Evolutionary conservation across 2,888 invertebrate species (phyloP).

Genomic region (Heliconius ethilla): DNA sequence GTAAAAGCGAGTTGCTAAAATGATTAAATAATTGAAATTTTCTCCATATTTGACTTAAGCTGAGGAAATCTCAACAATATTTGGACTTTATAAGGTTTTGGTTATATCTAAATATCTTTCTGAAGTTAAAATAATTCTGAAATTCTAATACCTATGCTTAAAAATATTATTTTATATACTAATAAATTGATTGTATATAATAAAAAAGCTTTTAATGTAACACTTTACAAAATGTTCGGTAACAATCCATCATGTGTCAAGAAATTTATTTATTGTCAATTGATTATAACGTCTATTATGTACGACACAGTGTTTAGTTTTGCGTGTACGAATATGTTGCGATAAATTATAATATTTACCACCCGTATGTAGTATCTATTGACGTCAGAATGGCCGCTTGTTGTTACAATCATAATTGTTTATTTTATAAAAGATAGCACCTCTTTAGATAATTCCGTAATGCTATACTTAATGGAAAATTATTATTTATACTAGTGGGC

Average conservation of each 20-base stretch:
- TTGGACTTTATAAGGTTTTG: not conserved
- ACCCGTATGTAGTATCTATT: slow-evolving; percentile 30
- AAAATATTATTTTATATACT: too few species aligned
- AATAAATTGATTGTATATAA: not conserved
- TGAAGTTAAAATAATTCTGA: too few species aligned
- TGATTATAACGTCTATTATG: not conserved
- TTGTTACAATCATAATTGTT: slow-evolving; percentile 34
- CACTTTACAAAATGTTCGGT: slow-evolving; percentile 1
- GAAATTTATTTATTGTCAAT: not conserved
- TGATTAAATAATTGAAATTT: not conserved
- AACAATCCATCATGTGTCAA: not conserved
- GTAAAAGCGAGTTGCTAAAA: not conserved
- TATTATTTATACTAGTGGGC: not conserved
- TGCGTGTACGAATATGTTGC: not conserved
- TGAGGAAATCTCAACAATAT: too few species aligned
- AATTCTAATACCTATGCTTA: not conserved
- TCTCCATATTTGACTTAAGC: too few species aligned
- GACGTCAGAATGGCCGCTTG: slow-evolving; percentile 36
- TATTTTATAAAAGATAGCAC: slow-evolving; percentile 27
- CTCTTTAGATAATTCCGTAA: slow-evolving; percentile 6
- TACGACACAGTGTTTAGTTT: not conserved
- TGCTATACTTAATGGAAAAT: not conserved
- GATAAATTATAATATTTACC: slow-evolving; percentile 8
- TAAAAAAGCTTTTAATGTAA: not conserved
- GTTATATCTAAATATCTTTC: not conserved